Evolutionary conservation across 2,113 vertebrate genomes (phyloP).

Genomic region (Cynocephalus volans): DNA sequence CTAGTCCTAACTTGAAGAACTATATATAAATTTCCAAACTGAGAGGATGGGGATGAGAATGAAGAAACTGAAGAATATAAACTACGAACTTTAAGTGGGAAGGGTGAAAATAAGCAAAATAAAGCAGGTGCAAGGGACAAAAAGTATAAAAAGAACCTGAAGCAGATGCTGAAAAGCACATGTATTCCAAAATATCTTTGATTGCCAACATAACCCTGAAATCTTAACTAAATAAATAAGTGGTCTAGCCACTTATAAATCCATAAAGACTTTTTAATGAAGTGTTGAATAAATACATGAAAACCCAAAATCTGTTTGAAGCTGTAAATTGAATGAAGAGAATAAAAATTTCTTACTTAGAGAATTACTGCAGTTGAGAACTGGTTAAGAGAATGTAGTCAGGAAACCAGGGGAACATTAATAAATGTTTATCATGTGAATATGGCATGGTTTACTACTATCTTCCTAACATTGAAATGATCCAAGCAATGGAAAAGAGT

Average conservation of each 20-base stretch:
- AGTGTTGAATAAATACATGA: not conserved
- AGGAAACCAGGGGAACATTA: not conserved
- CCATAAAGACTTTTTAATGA: conserved; percentile 18
- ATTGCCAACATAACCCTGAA: conserved; percentile 43
- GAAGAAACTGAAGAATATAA: conserved; percentile 20
- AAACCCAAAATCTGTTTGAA: conserved; percentile 48
- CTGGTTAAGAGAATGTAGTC: not conserved
- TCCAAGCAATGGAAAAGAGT: not conserved
- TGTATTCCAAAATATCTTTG: conserved; percentile 52
- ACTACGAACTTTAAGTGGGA: conserved; percentile 10
- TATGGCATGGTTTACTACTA: not conserved
- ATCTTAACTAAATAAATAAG: conserved; percentile 16
- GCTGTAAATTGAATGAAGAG: not conserved
- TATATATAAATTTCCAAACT: conserved; percentile 41
- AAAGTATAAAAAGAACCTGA: conserved; percentile 22
- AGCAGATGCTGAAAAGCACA: conserved; percentile 19
- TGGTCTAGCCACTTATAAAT: conserved; percentile 37
- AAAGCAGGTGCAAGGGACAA: conserved; percentile 3
- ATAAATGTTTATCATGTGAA: not conserved
- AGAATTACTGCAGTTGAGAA: not conserved
- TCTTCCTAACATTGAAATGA: not conserved
- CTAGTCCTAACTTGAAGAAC: not conserved
- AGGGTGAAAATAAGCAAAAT: conserved; percentile 35
- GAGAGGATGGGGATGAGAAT: not conserved
- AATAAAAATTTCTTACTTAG: not conserved